Evolutionary conservation across 37 sponge, comb jelly and placozoan species (phyloP).

Genomic region (Agelas oroides): DNA sequence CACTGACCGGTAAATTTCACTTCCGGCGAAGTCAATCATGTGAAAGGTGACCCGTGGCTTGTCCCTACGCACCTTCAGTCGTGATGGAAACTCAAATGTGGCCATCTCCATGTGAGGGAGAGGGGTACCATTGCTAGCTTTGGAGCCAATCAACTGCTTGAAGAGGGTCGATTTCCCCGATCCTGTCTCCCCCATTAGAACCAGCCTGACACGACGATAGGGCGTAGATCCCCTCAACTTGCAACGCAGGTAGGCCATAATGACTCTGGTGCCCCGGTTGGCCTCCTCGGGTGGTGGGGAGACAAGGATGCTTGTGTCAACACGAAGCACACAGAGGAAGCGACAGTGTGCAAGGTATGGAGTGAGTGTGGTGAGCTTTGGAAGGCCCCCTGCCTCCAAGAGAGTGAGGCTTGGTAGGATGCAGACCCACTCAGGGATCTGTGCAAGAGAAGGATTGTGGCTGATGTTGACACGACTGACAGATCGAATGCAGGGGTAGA

Average conservation of each 20-base stretch:
- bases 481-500: slow-evolving; percentile 62
- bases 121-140: background rate
- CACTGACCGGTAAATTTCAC: slow-evolving; percentile 20
- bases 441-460: slow-evolving; percentile 52
- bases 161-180: slow-evolving; percentile 64
- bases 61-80: slow-evolving; percentile 11
- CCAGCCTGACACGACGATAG: slow-evolving; percentile 71
- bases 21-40: slow-evolving; percentile 57
- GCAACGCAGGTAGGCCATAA: slow-evolving; percentile 75
- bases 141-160: slow-evolving; percentile 5
- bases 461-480: slow-evolving; percentile 58
- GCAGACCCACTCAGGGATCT: slow-evolving; percentile 83
- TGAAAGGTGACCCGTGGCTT: slow-evolving; percentile 60
- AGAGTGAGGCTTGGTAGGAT: slow-evolving; percentile 69
- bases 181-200: slow-evolving; percentile 59
- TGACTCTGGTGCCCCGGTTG: slow-evolving; percentile 51
- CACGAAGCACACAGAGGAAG: slow-evolving; percentile 35
- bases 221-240: slow-evolving; percentile 58
- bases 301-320: slow-evolving; percentile 46
- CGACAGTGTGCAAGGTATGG: slow-evolving; percentile 65
- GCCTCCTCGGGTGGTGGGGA: slow-evolving; percentile 67
- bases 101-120: slow-evolving; percentile 40
- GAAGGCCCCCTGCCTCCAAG: slow-evolving; percentile 53
- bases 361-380: slow-evolving; percentile 51
- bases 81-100: slow-evolving; percentile 31